These are phyloP conservation scores for Yponomeuta plumbellus DNA, from an alignment of 2,888 invertebrate species.

Conservation along the genomic window DNA sequence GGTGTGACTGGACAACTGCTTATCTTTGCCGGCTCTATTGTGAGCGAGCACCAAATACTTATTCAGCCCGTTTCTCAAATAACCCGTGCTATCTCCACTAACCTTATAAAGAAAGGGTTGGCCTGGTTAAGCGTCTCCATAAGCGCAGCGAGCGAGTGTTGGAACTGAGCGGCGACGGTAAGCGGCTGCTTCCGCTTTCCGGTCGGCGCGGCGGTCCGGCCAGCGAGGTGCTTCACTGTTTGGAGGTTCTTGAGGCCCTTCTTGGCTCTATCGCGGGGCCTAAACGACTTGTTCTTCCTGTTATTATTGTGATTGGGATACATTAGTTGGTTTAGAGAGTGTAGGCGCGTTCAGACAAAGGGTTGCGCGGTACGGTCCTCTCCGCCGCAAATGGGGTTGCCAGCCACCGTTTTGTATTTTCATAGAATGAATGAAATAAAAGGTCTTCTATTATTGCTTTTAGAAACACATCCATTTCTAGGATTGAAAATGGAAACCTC, in stretches of 20 bases:
- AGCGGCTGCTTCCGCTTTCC: slow-evolving; percentile 89
- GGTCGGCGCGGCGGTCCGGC: slow-evolving; percentile 79
- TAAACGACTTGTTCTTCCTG: slow-evolving; percentile 95
- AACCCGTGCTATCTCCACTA: slow-evolving; percentile 11
- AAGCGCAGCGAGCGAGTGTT: slow-evolving; percentile 91
- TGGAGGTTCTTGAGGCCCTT: slow-evolving; percentile 93
- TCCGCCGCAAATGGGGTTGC: no score
- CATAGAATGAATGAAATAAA: no score
- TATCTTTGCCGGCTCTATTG: no score
- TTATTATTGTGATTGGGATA: neutral
- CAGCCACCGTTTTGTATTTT: no score
- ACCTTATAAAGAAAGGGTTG: slow-evolving; percentile 77
- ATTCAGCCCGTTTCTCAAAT: no score
- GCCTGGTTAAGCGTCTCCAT: slow-evolving; percentile 95
- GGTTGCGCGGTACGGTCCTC: no score
- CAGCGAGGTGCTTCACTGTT: slow-evolving; percentile 93
- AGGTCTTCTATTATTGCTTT: no score
- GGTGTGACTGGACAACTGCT: no score
- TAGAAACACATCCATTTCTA: no score
- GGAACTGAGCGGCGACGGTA: slow-evolving; percentile 96
- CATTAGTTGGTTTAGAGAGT: neutral
- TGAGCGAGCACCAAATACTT: no score
- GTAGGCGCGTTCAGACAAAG: no score
- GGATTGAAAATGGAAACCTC: no score
- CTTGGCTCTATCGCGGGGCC: slow-evolving; percentile 89